A percentile compares a stretch with the other conserved stretches of the same genome.
phyloP scores from a whole-genome alignment of 2,113 vertebrate species.

The Halichoeres trimaculatus region DNA sequence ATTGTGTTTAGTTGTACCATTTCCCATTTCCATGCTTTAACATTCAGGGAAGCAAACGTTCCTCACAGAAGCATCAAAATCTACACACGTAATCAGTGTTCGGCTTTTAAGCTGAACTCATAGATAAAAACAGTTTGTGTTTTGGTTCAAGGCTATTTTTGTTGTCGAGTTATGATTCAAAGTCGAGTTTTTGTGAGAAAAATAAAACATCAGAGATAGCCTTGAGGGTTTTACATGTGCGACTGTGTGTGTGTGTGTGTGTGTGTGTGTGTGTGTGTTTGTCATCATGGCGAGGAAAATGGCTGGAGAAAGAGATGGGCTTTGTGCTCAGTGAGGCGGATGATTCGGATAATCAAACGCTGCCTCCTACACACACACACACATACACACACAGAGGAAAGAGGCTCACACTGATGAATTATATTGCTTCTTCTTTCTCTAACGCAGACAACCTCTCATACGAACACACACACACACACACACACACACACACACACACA shows the following conservation, averaged over 20 bases:
- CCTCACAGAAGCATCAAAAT: no score
- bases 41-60: no score
- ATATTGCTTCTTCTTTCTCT: conserved; percentile 14
- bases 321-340: conserved; percentile 54
- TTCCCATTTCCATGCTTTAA: no score
- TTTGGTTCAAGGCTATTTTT: conserved; percentile 18
- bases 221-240: conserved; percentile 1
- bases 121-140: no score
- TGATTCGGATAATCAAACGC: conserved; percentile 66
- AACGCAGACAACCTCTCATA: background rate
- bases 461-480: conserved; percentile 1
- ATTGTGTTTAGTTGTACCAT: no score
- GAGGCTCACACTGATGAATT: conserved; percentile 19
- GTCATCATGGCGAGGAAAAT: background rate
- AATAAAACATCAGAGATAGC: background rate
- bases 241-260: conserved; percentile 16
- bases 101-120: no score
- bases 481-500: no score
- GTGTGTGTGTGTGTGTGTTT: conserved; percentile 3
- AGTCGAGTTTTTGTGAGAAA: conserved; percentile 5
- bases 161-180: conserved; percentile 6
- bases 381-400: background rate
- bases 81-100: no score
- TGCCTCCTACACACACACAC: conserved; percentile 35
- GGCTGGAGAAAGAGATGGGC: conserved; percentile 46